phyloP scores from a whole-genome alignment of 2,888 invertebrate genomes.

The Zhuqinia jingwanae region DNA sequence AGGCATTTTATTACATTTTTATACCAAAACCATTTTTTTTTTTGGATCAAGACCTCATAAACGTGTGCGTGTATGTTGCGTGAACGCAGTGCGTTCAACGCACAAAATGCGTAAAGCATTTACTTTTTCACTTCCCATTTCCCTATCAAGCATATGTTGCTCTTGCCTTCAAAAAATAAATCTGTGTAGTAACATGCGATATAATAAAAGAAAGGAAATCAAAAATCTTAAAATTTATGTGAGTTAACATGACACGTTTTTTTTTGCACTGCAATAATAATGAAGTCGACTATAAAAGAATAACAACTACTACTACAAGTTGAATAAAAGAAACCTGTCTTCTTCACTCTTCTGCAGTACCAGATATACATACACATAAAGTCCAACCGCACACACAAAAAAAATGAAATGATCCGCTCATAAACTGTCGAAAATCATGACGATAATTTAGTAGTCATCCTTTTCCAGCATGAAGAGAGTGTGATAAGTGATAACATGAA shows the following conservation, averaged over 20 bases:
- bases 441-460: constrained; percentile 28
- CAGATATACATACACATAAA: constrained; percentile 17
- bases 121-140: not conserved
- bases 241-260: constrained; percentile 5
- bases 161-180: not conserved
- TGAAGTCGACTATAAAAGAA: not conserved
- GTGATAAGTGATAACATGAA: constrained; percentile 26
- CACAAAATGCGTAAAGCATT: no score
- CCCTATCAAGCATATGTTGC: not conserved
- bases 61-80: constrained; percentile 52
- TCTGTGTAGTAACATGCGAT: constrained; percentile 4
- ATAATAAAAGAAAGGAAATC: constrained; percentile 36
- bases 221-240: constrained; percentile 36
- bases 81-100: constrained; percentile 35
- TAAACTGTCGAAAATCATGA: constrained; percentile 41
- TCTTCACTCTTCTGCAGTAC: no score
- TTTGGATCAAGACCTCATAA: constrained; percentile 55
- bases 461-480: constrained; percentile 20
- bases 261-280: constrained; percentile 16
- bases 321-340: constrained; percentile 46
- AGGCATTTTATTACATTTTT: constrained; percentile 50
- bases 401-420: constrained; percentile 25
- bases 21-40: constrained; percentile 37
- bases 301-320: not conserved
- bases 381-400: not conserved